These are phyloP conservation scores for Thalassaphorura encarpata DNA, from an alignment of 1,140 invertebrate genomes.

Conservation along the genomic window DNA sequence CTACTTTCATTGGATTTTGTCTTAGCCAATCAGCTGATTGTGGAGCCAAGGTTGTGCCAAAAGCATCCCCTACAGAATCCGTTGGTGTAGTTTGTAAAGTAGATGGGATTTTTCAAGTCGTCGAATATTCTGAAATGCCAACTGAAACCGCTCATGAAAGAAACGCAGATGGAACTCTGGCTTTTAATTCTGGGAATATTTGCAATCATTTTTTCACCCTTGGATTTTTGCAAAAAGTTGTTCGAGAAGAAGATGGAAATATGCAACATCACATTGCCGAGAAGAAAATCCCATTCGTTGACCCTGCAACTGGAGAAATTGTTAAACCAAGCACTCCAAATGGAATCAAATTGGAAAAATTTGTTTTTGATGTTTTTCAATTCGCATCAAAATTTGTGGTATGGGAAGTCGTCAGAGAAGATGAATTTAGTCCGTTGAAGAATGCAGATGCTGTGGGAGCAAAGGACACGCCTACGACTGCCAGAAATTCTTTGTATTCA, in stretches of 20 bases:
- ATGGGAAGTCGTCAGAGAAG: conserved; percentile 83
- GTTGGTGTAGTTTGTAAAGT: conserved; percentile 91
- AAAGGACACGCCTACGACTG: conserved; percentile 84
- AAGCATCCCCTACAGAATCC: conserved; percentile 78
- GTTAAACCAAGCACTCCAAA: conserved; percentile 72
- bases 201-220: conserved; percentile 96
- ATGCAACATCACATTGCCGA: conserved; percentile 90
- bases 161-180: conserved; percentile 65
- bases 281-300: conserved; percentile 89
- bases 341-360: conserved; percentile 95
- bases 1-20: conserved; percentile 92
- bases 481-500: conserved; percentile 63
- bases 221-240: conserved; percentile 60
- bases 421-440: conserved; percentile 95
- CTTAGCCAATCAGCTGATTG: conserved; percentile 78
- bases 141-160: conserved; percentile 69
- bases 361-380: conserved; percentile 97
- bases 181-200: conserved; percentile 92
- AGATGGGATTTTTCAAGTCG: conserved; percentile 79
- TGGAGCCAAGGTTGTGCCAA: conserved; percentile 91
- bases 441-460: conserved; percentile 73
- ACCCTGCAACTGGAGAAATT: conserved; percentile 56
- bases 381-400: conserved; percentile 83
- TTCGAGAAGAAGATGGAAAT: conserved; percentile 39
- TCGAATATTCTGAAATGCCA: conserved; percentile 98